phyloP scores from a whole-genome alignment of 2,888 invertebrate species.

The Dermolepida albohirtum region DNA sequence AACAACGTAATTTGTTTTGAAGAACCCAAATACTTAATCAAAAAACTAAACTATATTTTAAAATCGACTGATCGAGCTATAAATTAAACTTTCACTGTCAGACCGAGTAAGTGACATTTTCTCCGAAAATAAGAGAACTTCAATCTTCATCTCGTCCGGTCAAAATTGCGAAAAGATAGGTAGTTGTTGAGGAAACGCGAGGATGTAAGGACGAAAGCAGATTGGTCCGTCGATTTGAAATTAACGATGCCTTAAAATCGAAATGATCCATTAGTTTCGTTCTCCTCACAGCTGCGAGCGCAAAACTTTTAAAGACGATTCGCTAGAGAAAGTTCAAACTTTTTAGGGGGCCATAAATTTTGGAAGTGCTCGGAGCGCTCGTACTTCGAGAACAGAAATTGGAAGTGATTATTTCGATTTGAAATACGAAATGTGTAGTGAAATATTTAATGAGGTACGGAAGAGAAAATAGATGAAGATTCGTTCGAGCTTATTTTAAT shows the following conservation, averaged over 20 bases:
- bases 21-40: too few relatives aligned
- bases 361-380: neutral
- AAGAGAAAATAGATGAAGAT: neutral
- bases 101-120: too few relatives aligned
- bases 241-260: slow-evolving; percentile 37
- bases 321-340: slow-evolving; percentile 11
- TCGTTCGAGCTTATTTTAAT: neutral
- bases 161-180: slow-evolving; percentile 23
- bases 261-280: slow-evolving; percentile 38
- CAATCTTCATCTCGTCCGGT: slow-evolving; percentile 5
- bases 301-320: slow-evolving; percentile 30
- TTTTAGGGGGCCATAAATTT: slow-evolving; percentile 31
- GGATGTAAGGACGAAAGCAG: neutral
- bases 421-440: neutral
- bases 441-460: neutral
- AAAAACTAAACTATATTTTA: neutral
- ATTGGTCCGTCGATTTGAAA: slow-evolving; percentile 19
- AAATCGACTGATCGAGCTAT: neutral
- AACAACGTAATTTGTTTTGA: too few relatives aligned
- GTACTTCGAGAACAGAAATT: slow-evolving; percentile 6
- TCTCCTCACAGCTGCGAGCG: slow-evolving; percentile 19
- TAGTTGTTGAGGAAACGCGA: too few relatives aligned
- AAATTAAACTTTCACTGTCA: neutral
- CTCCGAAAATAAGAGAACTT: slow-evolving; percentile 3
- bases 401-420: slow-evolving; percentile 26